Conservation (phyloP, 2,888 invertebrate species). For the Emmelina monodactyla region DNA sequence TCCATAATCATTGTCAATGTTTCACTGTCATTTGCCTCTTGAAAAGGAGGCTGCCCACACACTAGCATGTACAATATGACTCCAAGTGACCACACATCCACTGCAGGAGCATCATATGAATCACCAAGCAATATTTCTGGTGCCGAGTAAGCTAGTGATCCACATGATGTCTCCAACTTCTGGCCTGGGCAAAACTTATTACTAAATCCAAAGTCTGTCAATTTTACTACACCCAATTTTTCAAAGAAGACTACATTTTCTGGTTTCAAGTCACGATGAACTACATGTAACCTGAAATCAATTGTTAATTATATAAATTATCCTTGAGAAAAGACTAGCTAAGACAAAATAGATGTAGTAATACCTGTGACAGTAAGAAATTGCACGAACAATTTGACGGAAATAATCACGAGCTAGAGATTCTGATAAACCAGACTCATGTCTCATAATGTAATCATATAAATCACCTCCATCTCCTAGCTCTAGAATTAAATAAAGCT, state of each 20-base stretch:
- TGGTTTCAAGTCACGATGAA: constrained; percentile 93
- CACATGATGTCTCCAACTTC: constrained; percentile 97
- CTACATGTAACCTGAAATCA: constrained; percentile 66
- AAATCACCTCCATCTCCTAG: constrained; percentile 98
- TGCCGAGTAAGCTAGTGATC: constrained; percentile 97
- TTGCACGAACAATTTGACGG: constrained; percentile 95
- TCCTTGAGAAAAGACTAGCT: no score
- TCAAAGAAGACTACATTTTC: constrained; percentile 99
- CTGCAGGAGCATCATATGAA: constrained; percentile 98
- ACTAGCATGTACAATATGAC: constrained; percentile 99
- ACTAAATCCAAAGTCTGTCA: constrained; percentile 98
- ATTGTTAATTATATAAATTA: constrained; percentile 10
- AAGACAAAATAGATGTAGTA: no score
- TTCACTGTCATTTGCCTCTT: constrained; percentile 99
- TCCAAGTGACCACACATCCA: constrained; percentile 99
- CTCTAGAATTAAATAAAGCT: constrained; percentile 95
- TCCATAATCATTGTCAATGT: constrained; percentile 99
- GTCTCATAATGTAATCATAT: constrained; percentile 98
- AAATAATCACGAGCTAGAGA: constrained; percentile 90
- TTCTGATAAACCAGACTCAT: constrained; percentile 88
- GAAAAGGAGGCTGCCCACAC: constrained; percentile 96
- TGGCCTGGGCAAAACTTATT: constrained; percentile 96
- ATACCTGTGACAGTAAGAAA: constrained; percentile 97
- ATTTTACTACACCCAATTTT: constrained; percentile 94
- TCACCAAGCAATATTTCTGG: constrained; percentile 98